Base-by-base conservation (phyloP, 1,140 invertebrate species). In the Capitella teleta region DNA sequence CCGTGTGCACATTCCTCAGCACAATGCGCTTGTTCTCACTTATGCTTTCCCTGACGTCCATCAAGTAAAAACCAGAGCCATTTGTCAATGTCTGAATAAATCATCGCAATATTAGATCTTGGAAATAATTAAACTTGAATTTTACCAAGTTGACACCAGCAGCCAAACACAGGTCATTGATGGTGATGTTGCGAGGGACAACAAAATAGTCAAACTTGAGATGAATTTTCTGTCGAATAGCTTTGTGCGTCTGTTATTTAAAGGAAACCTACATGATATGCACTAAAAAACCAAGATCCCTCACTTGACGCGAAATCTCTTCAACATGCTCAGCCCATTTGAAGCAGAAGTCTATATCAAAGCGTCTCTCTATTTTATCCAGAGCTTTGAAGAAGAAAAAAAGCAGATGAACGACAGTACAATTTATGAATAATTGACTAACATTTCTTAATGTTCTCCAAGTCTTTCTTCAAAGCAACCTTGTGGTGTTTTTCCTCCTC, bases 81-180 rank as follows among this genome's bases (percentile, higher is more conserved):
- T 64, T 63, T 8, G 66, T 68, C 40, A 71, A 47, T 55, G 58
- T 68, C 68, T 70, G 54, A 8, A 57, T 56, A 42, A 41, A 41
- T 41, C 16, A 34, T 34, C 32, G 16, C 32, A 34, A 34, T 16
- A 34, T 34, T 34, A 12, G 10, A 12, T 10, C 57, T 68, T 67
- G 69, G 54, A 12, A 57, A 58, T 38, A n/a, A 41, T 41, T n/a
- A 41, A 10, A 41, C 18, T 41, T 41, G 38, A 41, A 41, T 54
- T 57, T 48, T 55, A 69, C 68, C 55, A 70, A 45, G 49, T 70
- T 70, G 24, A 70, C 63, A 43, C 61, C 61, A 47, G 61, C 60
- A 8, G 66, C 60, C 32, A 66, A 52, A 57, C 66, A 70, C 4
- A 69, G 41, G 49, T 70, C 64, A 50, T 66, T 64, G 47, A 67